Base-by-base conservation (phyloP, 2,888 invertebrate species). In the Gandaritis pyraliata region DNA sequence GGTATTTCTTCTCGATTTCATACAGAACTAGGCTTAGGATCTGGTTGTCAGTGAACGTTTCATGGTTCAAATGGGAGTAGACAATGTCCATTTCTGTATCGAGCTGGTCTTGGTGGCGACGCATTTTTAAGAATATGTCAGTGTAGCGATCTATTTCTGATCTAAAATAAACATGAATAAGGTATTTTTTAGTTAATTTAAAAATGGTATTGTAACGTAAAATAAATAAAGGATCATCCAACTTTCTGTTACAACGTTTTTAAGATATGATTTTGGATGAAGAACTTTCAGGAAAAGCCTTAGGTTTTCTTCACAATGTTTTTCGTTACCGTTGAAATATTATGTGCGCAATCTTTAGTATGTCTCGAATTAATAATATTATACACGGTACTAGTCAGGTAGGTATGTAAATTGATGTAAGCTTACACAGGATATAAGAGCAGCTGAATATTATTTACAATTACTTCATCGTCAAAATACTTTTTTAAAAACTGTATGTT, bases 381-480 rank as follows among this genome's bases (percentile, higher is more conserved):
- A 23, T 23, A 23, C 4, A 23, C 4, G 30, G 10, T 33, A 2
- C 6, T 33, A 33, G 30, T 33, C 30, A 29, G 29, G 29, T 33
- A 33, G 6, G 33, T 33, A 33, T 2, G 33, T 33, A 33, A 33
- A 30, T 30, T 2, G 6, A 53, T n/a, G 30, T 46, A 38, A 48
- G 82, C 93, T 93, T 86, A 96, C 95, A 89, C 86, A 7, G 96
- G 94, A 87, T 96, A 96, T 13, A 96, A 80, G 7, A 96, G 80
- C 33, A 96, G 80, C 61, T 94, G 94, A 54, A 95, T 87, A 72
- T 95, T 95, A 29, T 90, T 80, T 38, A 88, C 87, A 68, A 97
- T 94, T 38, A 94, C 93, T 5, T 88, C 74, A 54, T 85, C 81
- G 0, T 81, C 71, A 73, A 95, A 96, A 3, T 83, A 76, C 45